Evolutionary conservation across 2,888 invertebrate genomes (phyloP), one percentile per base, ranked within the genome.

Genomic region (Meiosimyza platycephala): DNA sequence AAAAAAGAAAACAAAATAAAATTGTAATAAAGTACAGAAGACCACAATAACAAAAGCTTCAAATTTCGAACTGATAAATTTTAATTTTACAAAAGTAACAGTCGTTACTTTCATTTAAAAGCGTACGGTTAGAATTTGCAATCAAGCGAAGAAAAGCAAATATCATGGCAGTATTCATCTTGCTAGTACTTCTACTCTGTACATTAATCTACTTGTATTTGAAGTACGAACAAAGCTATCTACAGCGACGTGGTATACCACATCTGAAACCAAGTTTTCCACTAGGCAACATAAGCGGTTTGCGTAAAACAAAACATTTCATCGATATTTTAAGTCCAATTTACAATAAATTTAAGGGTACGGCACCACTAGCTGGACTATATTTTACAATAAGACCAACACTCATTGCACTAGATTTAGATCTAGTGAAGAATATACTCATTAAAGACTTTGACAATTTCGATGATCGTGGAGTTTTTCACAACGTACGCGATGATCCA

Each of bases 401-500:
- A 6, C 79, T 76, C 0, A 72, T 84, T 0, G 50, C 80, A 1
- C 33, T 80, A 33, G 81, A 85, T 63, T 72, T 78, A 6, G 75
- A 80, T 6, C 52, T 83, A 7, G 77, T 79, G 0, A 80, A 80
- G 70, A 72, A 75, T 28, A 72, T 82, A 9, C 72, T 80, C 1
- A 77, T 79, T 0, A 79, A 77, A 47, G 80, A 81, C 65, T 82
- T 82, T 63, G 66, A 75, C 0, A 77, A 82, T 66, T 87, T 86
- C 75, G 77, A 79, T 6, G 82, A 84, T 77, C 83, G 84, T 47
- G 82, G 83, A 2, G 28, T 82, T 6, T 80, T 78, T 15, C 71
- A 76, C 40, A 82, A 85, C 71, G 84, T 83, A 59, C 76, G 79
- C 18, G 70, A 76, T 12, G 85, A 85, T 73, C 87, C 86, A 1